Conservation (phyloP, 2,888 invertebrate genomes). For the Athalia rosae region DNA sequence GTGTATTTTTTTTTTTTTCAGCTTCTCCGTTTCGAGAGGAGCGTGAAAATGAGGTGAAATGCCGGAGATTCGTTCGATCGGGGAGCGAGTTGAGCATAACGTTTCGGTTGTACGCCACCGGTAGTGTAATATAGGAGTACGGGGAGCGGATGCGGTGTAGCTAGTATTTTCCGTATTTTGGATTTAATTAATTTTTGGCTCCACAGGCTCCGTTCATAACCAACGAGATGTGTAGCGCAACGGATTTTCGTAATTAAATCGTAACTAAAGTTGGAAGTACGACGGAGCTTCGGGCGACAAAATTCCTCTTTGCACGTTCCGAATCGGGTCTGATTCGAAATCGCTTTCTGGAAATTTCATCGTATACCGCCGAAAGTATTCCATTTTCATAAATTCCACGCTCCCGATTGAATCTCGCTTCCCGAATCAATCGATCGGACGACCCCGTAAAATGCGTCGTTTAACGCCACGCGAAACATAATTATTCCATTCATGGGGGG, state of each 20-base stretch:
- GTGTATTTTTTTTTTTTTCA: no score
- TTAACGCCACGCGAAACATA: background rate
- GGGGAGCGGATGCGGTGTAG: background rate
- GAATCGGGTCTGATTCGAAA: slow-evolving; percentile 8
- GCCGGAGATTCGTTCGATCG: no score
- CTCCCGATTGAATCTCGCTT: no score
- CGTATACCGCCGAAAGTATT: background rate
- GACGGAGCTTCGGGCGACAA: background rate
- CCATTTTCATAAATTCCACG: no score
- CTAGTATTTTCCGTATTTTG: slow-evolving; percentile 7
- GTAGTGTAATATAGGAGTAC: no score
- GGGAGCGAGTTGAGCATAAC: no score
- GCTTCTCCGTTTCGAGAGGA: no score
- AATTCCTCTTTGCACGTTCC: slow-evolving; percentile 10
- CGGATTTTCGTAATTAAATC: slow-evolving; percentile 18
- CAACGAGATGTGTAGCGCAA: background rate
- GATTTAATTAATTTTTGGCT: slow-evolving; percentile 13
- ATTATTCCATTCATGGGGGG: background rate
- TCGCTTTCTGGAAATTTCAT: slow-evolving; percentile 6
- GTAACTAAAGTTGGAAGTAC: slow-evolving; percentile 8
- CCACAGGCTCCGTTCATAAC: background rate
- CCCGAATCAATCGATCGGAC: no score
- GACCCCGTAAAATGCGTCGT: no score
- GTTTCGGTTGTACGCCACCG: no score
- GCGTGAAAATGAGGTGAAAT: no score